A percentile compares a stretch with the other conserved stretches of the same genome.
These are phyloP conservation scores for Eupristina koningsbergeri DNA, from an alignment of 1,140 invertebrate species.

Conservation along the genomic window DNA sequence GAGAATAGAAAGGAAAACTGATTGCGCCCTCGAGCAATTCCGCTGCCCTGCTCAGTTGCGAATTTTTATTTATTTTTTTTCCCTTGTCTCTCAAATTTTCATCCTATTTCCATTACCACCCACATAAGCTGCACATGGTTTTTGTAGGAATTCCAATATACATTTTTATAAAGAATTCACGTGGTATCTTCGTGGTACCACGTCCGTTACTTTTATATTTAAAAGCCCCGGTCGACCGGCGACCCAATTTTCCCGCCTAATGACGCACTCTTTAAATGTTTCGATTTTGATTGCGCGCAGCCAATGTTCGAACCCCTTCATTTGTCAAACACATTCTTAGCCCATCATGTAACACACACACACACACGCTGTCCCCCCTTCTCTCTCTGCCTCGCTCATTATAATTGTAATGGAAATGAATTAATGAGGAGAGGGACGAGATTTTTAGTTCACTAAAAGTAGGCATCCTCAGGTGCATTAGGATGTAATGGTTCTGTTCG, in stretches of 20 bases:
- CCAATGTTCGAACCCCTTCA: too few relatives aligned
- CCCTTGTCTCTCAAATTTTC: too few relatives aligned
- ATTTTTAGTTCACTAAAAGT: constrained; percentile 6
- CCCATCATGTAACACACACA: too few relatives aligned
- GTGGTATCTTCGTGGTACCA: neutral
- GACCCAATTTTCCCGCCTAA: constrained; percentile 11
- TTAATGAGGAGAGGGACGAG: neutral
- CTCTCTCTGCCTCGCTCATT: neutral
- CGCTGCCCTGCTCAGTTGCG: too few relatives aligned
- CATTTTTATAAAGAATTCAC: neutral
- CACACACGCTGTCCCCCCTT: neutral
- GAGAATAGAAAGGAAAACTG: neutral
- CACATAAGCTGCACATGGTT: too few relatives aligned
- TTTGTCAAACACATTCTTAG: too few relatives aligned
- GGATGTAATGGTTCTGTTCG: too few relatives aligned
- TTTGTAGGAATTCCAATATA: too few relatives aligned
- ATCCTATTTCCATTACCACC: too few relatives aligned
- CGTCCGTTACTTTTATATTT: neutral
- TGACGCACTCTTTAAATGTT: constrained; percentile 1
- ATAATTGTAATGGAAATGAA: neutral
- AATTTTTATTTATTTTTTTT: too few relatives aligned
- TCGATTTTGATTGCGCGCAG: neutral
- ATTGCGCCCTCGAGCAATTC: neutral
- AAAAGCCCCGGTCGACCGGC: neutral
- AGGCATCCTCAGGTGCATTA: too few relatives aligned